Conservation (phyloP, 2,113 vertebrate genomes). For the Chionodraco myersi region DNA sequence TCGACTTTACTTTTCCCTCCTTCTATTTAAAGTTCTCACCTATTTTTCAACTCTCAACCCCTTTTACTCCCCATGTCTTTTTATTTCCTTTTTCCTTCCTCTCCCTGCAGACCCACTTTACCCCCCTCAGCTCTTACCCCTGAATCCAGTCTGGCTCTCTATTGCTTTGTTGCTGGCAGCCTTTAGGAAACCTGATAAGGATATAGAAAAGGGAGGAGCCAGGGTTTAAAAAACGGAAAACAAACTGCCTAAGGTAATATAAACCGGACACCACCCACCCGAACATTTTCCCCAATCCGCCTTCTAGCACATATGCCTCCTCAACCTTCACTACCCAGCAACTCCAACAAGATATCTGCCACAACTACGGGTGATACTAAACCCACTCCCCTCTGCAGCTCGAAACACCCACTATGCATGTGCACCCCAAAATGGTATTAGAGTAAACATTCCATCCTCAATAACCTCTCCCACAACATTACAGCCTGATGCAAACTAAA, state of each 20-base stretch:
- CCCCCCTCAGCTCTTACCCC: constrained; percentile 25
- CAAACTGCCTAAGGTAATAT: too few relatives aligned
- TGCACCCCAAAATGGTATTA: not conserved
- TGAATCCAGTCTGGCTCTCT: constrained; percentile 57
- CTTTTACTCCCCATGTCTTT: not conserved
- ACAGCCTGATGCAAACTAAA: not conserved
- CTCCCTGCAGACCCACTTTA: constrained; percentile 28
- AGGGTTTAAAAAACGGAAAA: constrained; percentile 47
- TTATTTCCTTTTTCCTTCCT: not conserved
- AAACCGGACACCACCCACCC: constrained; percentile 16
- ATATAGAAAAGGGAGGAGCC: constrained; percentile 62
- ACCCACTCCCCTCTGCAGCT: not conserved
- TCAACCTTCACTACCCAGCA: constrained; percentile 7
- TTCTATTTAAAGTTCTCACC: not conserved
- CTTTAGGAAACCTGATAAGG: constrained; percentile 74
- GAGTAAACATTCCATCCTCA: not conserved
- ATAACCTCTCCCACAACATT: not conserved
- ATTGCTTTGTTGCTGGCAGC: constrained; percentile 69
- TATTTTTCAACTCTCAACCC: not conserved
- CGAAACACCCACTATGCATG: not conserved
- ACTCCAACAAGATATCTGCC: constrained; percentile 19
- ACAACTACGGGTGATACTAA: not conserved
- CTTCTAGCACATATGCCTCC: constrained; percentile 22
- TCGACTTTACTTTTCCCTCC: not conserved
- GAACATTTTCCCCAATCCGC: constrained; percentile 33